A percentile compares a stretch with the other conserved stretches of the same genome.
phyloP scores from a whole-genome alignment of 2,113 vertebrate species.

The Misgurnus anguillicaudatus region DNA sequence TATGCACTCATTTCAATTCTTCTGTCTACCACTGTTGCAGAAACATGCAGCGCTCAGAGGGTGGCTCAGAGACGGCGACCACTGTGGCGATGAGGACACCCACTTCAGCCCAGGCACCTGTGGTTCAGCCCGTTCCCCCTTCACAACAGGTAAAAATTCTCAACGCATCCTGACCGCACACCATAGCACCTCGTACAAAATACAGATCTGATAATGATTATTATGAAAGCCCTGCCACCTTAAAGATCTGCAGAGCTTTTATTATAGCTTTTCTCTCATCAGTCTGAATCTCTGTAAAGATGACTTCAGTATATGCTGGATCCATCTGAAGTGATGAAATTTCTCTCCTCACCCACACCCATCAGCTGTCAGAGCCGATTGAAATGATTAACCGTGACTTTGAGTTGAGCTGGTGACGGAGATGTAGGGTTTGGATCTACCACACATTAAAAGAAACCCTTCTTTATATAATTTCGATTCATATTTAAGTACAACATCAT shows the following conservation, averaged over 20 bases:
- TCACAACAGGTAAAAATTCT: slow-evolving; percentile 88
- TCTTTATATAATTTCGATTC: slow-evolving; percentile 24
- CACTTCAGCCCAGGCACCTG: slow-evolving; percentile 83
- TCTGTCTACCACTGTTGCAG: not conserved
- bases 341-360: slow-evolving; percentile 32
- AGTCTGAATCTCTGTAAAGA: not conserved
- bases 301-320: slow-evolving; percentile 3
- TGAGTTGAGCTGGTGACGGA: slow-evolving; percentile 13
- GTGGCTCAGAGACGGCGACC: slow-evolving; percentile 81
- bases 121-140: slow-evolving; percentile 89
- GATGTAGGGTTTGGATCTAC: slow-evolving; percentile 40
- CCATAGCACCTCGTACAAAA: too few relatives aligned
- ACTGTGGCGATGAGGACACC: slow-evolving; percentile 84
- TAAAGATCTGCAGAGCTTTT: not conserved
- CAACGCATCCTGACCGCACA: not conserved
- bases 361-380: slow-evolving; percentile 22
- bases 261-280: not conserved
- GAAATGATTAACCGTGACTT: slow-evolving; percentile 32
- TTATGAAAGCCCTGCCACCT: not conserved
- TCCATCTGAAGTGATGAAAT: slow-evolving; percentile 21
- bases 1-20: too few relatives aligned
- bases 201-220: not conserved
- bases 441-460: slow-evolving; percentile 4
- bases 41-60: slow-evolving; percentile 95
- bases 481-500: slow-evolving; percentile 5